A percentile compares a stretch with the other conserved stretches of the same genome.
Evolutionary conservation across 2,797 vertebrate species (phyloP).

Genomic region (Anabas testudineus): DNA sequence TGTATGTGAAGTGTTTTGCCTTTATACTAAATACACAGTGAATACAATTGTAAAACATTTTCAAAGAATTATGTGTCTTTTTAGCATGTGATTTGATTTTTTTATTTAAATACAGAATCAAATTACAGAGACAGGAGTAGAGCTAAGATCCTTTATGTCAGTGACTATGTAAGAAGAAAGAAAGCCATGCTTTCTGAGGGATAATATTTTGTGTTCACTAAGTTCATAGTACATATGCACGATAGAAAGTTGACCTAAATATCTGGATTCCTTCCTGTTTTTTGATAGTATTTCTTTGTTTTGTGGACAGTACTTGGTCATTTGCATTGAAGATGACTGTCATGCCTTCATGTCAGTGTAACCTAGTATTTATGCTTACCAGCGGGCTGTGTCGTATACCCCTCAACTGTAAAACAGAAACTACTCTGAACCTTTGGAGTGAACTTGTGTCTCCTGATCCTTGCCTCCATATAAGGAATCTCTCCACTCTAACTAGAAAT

Average conservation of each 20-base stretch:
- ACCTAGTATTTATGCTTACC: conserved; percentile 60
- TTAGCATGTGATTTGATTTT: conserved; percentile 34
- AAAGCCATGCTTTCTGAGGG: neutral
- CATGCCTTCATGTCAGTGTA: conserved; percentile 27
- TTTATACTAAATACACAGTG: neutral
- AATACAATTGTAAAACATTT: neutral
- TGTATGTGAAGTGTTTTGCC: neutral
- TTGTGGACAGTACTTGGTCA: conserved; percentile 15
- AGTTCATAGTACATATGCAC: too few relatives aligned
- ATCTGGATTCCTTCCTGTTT: neutral
- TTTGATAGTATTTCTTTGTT: conserved; percentile 4
- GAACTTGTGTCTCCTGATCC: conserved; percentile 46
- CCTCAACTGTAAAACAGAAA: conserved; percentile 63
- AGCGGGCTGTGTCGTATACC: conserved; percentile 44
- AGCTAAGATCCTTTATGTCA: conserved; percentile 5
- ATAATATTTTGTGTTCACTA: conserved; percentile 2
- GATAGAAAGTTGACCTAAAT: neutral
- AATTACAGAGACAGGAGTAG: conserved; percentile 14
- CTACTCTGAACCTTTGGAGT: conserved; percentile 54
- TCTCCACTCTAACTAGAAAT: conserved; percentile 30
- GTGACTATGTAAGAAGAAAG: conserved; percentile 18
- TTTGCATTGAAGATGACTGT: conserved; percentile 38
- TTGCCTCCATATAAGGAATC: conserved; percentile 71
- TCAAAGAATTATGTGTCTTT: conserved; percentile 20
- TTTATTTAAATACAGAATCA: conserved; percentile 38